A percentile compares a stretch with the other conserved stretches of the same genome.
Evolutionary conservation across 2,113 vertebrate genomes (phyloP).

Genomic region (Sus scrofa): T2T-Sscrofa CM000816.6:67500001-67500500

Average conservation of each 20-base stretch:
- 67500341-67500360: background rate
- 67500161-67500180: background rate
- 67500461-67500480: background rate
- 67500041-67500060: background rate
- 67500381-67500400: slow-evolving; percentile 44
- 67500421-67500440: slow-evolving; percentile 65
- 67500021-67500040: background rate
- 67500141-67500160: background rate
- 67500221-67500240: background rate
- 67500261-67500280: background rate
- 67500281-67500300: background rate
- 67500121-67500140: background rate
- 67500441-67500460: slow-evolving; percentile 66
- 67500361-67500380: slow-evolving; percentile 35
- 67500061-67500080: background rate
- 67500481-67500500: background rate
- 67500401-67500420: slow-evolving; percentile 52
- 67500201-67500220: background rate
- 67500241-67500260: background rate
- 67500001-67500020: background rate
- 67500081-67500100: background rate
- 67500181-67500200: background rate
- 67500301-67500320: background rate
- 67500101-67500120: background rate
- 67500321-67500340: background rate